Percentiles rank a stretch among this genome's conserved stretches.
Conservation (phyloP, 2,113 vertebrate species). For the Antigone vipio region DNA sequence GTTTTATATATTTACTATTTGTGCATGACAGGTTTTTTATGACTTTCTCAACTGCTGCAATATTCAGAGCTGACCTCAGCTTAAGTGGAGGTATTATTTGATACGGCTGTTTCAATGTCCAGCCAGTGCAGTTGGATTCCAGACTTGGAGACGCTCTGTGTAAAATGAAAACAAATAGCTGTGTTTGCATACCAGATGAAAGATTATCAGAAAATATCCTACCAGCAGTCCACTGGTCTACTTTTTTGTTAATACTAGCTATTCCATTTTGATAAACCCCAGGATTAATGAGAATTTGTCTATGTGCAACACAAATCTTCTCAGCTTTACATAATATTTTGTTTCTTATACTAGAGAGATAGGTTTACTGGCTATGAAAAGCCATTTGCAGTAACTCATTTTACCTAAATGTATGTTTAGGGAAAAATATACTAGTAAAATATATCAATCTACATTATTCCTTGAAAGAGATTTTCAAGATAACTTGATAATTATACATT, state of each 20-base stretch:
- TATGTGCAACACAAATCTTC: slow-evolving; percentile 4
- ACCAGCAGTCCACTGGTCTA: background rate
- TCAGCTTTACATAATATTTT: background rate
- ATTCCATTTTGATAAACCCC: background rate
- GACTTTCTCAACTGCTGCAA: background rate
- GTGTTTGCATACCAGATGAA: background rate
- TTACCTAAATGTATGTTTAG: background rate
- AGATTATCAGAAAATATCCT: background rate
- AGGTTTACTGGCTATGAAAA: background rate
- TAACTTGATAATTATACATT: background rate
- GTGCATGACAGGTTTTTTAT: background rate
- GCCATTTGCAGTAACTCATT: background rate
- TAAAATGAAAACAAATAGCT: background rate
- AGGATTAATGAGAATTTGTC: slow-evolving; percentile 9
- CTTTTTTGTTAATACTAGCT: background rate
- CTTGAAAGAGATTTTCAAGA: background rate
- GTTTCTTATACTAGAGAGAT: background rate
- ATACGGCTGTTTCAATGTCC: background rate
- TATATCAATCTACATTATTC: background rate
- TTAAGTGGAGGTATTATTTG: background rate
- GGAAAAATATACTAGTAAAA: background rate
- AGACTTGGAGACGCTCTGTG: background rate
- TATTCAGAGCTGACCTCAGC: background rate
- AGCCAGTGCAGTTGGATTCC: background rate
- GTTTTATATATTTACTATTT: background rate